Conservation (phyloP, 1,140 invertebrate genomes). For the Pseudoatta argentina region DNA sequence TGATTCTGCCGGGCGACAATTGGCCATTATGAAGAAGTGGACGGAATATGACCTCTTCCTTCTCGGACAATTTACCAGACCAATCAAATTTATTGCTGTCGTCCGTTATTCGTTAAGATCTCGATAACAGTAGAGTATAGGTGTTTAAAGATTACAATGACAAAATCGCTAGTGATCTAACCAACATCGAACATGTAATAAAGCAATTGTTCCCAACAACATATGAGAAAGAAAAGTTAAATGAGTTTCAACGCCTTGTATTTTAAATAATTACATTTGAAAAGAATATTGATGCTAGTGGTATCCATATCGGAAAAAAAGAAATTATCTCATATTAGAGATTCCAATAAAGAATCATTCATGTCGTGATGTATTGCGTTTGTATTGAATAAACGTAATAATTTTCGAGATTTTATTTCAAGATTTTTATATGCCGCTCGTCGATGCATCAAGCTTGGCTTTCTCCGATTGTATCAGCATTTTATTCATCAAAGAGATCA, state of each 20-base stretch:
- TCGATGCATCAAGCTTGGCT: background rate
- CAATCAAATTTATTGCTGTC: slow-evolving; percentile 83
- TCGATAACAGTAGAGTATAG: slow-evolving; percentile 32
- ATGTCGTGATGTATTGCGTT: background rate
- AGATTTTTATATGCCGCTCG: background rate
- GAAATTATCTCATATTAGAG: background rate
- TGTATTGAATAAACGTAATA: background rate
- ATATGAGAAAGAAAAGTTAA: background rate
- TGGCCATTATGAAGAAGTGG: slow-evolving; percentile 80
- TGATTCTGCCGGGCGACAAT: slow-evolving; percentile 78
- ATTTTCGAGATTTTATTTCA: slow-evolving; percentile 4
- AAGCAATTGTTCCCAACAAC: background rate
- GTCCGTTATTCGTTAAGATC: slow-evolving; percentile 77
- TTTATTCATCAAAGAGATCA: background rate
- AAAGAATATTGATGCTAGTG: background rate
- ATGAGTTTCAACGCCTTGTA: background rate
- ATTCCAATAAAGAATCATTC: background rate
- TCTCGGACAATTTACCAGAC: slow-evolving; percentile 81
- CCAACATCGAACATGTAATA: slow-evolving; percentile 16
- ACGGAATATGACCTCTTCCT: slow-evolving; percentile 76
- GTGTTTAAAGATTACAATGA: slow-evolving; percentile 18
- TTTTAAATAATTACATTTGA: background rate
- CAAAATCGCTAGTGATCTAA: slow-evolving; percentile 34
- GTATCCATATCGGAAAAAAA: background rate
- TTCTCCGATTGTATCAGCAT: background rate